Conservation (phyloP, 2,888 invertebrate species). For the Drosophila pegasa region DNA sequence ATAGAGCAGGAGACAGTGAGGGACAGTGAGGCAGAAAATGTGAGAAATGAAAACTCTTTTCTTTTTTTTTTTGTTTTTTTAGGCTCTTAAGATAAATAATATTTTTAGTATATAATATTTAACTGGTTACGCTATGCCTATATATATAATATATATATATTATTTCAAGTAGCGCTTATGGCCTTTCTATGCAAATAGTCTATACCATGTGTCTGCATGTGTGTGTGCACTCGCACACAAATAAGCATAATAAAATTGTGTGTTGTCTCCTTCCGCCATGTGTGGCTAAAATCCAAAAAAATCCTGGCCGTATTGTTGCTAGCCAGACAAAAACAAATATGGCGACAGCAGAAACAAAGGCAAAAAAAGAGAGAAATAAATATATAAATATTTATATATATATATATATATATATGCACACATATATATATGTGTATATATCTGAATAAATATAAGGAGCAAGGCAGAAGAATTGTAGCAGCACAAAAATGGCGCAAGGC, state of each 20-base stretch:
- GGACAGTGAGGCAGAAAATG: background rate
- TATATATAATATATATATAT: constrained; percentile 4
- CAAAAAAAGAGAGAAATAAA: constrained; percentile 8
- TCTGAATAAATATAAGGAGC: background rate
- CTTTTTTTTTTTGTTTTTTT: constrained; percentile 29
- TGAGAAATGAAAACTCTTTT: constrained; percentile 15
- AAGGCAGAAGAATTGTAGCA: constrained; percentile 21
- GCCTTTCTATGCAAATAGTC: constrained; percentile 70
- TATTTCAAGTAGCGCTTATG: constrained; percentile 71
- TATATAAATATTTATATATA: background rate
- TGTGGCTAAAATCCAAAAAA: constrained; percentile 44
- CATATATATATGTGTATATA: background rate
- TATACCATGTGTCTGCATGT: constrained; percentile 9
- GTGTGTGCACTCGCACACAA: constrained; percentile 33
- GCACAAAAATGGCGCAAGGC: constrained; percentile 54
- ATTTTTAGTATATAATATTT: constrained; percentile 49
- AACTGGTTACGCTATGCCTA: constrained; percentile 46
- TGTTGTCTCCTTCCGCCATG: constrained; percentile 64
- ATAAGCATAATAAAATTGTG: constrained; percentile 77
- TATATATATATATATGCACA: background rate
- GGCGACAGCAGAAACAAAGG: constrained; percentile 61
- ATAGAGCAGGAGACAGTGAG: background rate
- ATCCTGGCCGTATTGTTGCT: constrained; percentile 58
- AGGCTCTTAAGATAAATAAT: constrained; percentile 49
- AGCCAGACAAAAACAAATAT: constrained; percentile 72